Evolutionary conservation across 1,140 invertebrate species (phyloP), one percentile per base, ranked within the genome.

Genomic region (Hormaphis cornu): DNA sequence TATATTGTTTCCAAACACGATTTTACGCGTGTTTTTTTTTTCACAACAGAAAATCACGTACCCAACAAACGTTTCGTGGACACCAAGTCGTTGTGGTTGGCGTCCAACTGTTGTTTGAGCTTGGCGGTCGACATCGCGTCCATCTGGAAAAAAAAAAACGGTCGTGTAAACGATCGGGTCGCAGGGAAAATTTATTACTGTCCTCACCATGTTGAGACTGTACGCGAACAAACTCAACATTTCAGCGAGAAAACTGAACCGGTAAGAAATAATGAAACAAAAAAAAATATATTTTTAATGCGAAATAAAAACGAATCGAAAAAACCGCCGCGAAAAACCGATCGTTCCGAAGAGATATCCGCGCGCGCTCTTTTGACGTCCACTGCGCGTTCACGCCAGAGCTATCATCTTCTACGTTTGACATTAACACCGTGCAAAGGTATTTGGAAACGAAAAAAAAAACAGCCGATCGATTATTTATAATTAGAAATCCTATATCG

Each of bases 91-190:
- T 75, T 75, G 71, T 78, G 79, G 61, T 80, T 77, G 69, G 78
- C 82, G 28, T 81, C 76, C 69, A 80, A 78, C 73, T 84, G 79
- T 71, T 79, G 77, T 76, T 81, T 83, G 50, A 83, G 75, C 56
- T 75, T 77, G 14, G 81, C 82, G 28, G 80, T 81, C 53, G 79
- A 76, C 73, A 83, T 84, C 1, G 83, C 84, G 72, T 86, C 84
- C 72, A 85, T 79, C 85, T 87, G 75, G 59, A 79, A 79, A 30
- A 76, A 53, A 73, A 74, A 63, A 70, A 9, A 33, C 71, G 28
- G 70, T n/a, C n/a, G n/a, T n/a, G n/a, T n/a, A n/a, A n/a, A 53
- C 26, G 42, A 33, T 28, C 26, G 24, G 26, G 16, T n/a, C 12
- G 6, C 26, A 54, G 26, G 7, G 12, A 54, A 54, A 10, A 22